Conservation (phyloP, 2,888 invertebrate genomes). For the Aphodius sticticus region DNA sequence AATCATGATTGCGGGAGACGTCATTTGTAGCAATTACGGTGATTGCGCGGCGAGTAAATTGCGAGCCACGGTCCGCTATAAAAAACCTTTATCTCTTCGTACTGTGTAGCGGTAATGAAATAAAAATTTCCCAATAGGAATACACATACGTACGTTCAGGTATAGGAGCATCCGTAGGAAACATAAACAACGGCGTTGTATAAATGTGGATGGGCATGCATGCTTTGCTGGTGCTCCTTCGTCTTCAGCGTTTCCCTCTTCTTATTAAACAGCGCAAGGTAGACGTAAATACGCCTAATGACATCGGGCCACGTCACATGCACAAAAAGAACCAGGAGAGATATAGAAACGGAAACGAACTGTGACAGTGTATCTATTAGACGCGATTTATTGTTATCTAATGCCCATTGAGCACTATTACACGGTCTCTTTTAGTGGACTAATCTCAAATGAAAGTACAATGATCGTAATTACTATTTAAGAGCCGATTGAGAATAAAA, state of each 20-base stretch:
- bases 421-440: constrained; percentile 4
- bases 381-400: constrained; percentile 18
- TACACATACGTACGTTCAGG: background rate
- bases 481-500: background rate
- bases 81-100: background rate
- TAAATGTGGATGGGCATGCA: constrained; percentile 7
- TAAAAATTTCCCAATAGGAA: constrained; percentile 17
- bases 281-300: constrained; percentile 25
- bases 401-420: background rate
- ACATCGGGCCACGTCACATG: constrained; percentile 12
- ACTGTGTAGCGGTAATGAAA: background rate
- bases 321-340: constrained; percentile 13
- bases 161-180: background rate
- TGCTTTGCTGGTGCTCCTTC: background rate
- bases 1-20: background rate
- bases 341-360: constrained; percentile 17
- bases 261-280: constrained; percentile 18
- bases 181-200: constrained; percentile 11
- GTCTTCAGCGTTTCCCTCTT: constrained; percentile 4
- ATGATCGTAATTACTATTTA: background rate
- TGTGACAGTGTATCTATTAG: constrained; percentile 22
- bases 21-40: constrained; percentile 4
- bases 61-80: background rate
- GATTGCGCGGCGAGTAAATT: background rate
- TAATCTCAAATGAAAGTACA: background rate